Base-by-base conservation (phyloP, 2,797 vertebrate genomes). In the Lutjanus campechanus region DNA sequence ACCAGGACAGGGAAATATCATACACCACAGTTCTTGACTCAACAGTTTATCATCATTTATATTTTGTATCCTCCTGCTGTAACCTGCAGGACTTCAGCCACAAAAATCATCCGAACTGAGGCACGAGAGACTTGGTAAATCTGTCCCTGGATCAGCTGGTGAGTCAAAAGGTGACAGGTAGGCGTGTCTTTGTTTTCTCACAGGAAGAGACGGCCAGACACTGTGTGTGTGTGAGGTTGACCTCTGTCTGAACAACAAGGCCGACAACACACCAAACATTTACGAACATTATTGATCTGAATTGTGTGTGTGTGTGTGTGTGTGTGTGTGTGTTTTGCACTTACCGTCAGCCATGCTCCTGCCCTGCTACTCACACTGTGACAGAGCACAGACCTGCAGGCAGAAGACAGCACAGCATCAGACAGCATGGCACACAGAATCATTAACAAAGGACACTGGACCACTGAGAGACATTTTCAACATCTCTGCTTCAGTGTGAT, bases 281-380 rank as follows among this genome's bases (percentile, higher is more conserved):
- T n/a, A 29, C 19, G 19, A 47, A 29, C 2, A n/a, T 62, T 40
- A 54, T 36, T 41, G 49, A 73, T 68, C 7, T 2, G 4, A 50
- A 15, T 8, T 2, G 11, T 36, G 8, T 58, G 62, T 2, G 4
- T 67, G 40, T 72, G 41, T 65, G 41, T 55, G 41, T 36, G 46
- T 17, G 40, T 22, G 25, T 1, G 25, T 25, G 25, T 25, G 25
- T 25, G 25, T 25, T 47, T 60, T 62, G 44, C 60, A 44, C 67
- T 84, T 55, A 93, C 94, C 93, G 87, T 85, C 89, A 80, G 92
- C 92, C 94, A 95, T 95, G 81, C 89, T 92, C 74, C 76, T 82
- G 43, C 67, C 56, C 69, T 51, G 63, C 72, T 75, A 73, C 72
- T 77, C 53, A 51, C 77, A 68, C 64, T 49, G 47, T 22, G 60